Conservation (phyloP, 1,140 invertebrate species). For the Cyphomyrmex costatus region DNA sequence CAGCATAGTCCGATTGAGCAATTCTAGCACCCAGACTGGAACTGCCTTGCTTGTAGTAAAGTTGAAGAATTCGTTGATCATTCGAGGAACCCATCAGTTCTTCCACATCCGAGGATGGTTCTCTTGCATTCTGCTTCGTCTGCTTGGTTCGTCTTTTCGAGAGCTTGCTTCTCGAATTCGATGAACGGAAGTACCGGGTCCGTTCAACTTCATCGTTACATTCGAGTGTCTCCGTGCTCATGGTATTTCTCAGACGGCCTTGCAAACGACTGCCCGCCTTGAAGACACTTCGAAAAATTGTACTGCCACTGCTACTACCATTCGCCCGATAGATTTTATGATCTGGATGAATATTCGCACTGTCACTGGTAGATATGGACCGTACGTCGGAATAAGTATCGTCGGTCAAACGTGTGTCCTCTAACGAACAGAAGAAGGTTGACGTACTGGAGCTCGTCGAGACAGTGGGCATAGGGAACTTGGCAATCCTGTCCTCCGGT, state of each 20-base stretch:
- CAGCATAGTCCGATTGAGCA: slow-evolving; percentile 94
- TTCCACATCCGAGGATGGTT: slow-evolving; percentile 82
- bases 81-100: slow-evolving; percentile 79
- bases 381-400: slow-evolving; percentile 81
- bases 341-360: slow-evolving; percentile 90
- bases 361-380: slow-evolving; percentile 79
- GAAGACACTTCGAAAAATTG: slow-evolving; percentile 80
- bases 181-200: slow-evolving; percentile 78
- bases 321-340: slow-evolving; percentile 92
- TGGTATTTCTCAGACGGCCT: slow-evolving; percentile 80
- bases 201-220: slow-evolving; percentile 82
- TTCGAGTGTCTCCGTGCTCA: slow-evolving; percentile 85
- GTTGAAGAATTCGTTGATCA: slow-evolving; percentile 65
- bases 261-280: slow-evolving; percentile 83
- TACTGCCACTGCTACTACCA: slow-evolving; percentile 47
- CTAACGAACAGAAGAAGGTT: slow-evolving; percentile 84
- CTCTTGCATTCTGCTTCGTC: slow-evolving; percentile 73
- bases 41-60: slow-evolving; percentile 92
- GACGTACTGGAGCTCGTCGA: slow-evolving; percentile 77
- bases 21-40: slow-evolving; percentile 94
- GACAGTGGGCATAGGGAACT: slow-evolving; percentile 79
- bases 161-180: slow-evolving; percentile 70
- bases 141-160: slow-evolving; percentile 78
- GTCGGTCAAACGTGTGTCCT: slow-evolving; percentile 86
- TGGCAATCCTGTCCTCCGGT: slow-evolving; percentile 85